These are phyloP conservation scores for Nasonia oneida DNA, from an alignment of 2,888 invertebrate genomes.

Conservation along the genomic window DNA sequence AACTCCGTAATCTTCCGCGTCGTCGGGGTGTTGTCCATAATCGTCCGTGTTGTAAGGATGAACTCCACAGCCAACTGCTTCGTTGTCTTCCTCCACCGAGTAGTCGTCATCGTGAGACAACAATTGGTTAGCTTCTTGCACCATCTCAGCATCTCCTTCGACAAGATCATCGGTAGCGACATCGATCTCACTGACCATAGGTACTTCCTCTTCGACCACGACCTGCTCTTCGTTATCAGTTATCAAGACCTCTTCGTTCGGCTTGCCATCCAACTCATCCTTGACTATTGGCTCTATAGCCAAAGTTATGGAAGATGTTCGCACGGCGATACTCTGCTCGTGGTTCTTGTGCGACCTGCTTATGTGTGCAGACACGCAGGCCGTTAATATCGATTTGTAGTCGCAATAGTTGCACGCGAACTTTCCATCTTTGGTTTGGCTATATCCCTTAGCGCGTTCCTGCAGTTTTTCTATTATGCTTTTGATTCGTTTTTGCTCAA, in stretches of 20 bases:
- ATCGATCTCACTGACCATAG: background rate
- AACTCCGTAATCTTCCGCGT: background rate
- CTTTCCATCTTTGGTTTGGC: background rate
- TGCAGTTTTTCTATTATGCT: constrained; percentile 30
- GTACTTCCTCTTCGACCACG: background rate
- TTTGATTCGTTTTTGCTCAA: background rate
- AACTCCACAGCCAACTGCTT: background rate
- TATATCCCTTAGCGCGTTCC: background rate
- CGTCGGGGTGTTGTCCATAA: background rate
- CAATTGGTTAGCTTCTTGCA: background rate
- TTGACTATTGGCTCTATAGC: constrained; percentile 25
- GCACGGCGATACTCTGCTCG: background rate
- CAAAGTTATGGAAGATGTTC: constrained; percentile 30
- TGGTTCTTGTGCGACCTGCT: constrained; percentile 65
- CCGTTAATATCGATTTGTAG: constrained; percentile 64
- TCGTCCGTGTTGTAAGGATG: background rate
- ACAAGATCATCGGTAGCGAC: background rate
- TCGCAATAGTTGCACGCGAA: constrained; percentile 66
- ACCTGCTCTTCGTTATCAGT: background rate
- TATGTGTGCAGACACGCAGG: constrained; percentile 63
- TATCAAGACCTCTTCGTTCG: background rate
- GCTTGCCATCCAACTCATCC: background rate
- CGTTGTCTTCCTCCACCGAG: background rate
- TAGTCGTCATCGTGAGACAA: background rate
- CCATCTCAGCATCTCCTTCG: background rate